Conservation (phyloP, 2,888 invertebrate species). For the Aproaerema taeniolella region DNA sequence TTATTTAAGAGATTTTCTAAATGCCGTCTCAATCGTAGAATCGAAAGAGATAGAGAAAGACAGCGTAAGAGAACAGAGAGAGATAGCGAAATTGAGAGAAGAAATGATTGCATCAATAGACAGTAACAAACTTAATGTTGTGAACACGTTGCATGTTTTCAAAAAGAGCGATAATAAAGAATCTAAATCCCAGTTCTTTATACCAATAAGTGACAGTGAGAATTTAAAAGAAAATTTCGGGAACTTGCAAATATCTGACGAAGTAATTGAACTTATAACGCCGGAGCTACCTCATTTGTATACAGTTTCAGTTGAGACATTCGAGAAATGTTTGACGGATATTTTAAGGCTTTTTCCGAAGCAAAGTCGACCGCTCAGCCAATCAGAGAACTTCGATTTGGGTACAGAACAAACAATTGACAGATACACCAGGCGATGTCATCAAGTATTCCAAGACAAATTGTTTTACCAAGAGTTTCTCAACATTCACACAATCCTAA, state of each 20-base stretch:
- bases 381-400: conserved; percentile 64
- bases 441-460: conserved; percentile 71
- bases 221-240: conserved; percentile 53
- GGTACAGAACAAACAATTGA: conserved; percentile 64
- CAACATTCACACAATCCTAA: conserved; percentile 52
- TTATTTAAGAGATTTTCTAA: conserved; percentile 61
- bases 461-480: conserved; percentile 65
- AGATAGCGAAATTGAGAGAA: conserved; percentile 39
- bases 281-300: conserved; percentile 61
- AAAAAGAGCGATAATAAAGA: conserved; percentile 62
- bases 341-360: conserved; percentile 63
- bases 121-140: conserved; percentile 61
- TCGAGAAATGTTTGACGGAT: conserved; percentile 59
- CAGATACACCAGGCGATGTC: conserved; percentile 64
- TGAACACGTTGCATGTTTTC: conserved; percentile 59
- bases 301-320: conserved; percentile 35
- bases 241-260: conserved; percentile 55
- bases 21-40: conserved; percentile 47
- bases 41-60: conserved; percentile 55
- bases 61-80: conserved; percentile 39
- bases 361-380: conserved; percentile 64
- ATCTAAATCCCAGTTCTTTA: conserved; percentile 70
- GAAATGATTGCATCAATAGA: conserved; percentile 60
- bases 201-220: conserved; percentile 55
- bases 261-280: conserved; percentile 47